phyloP scores from a whole-genome alignment of 1,140 invertebrate species.

The Ladona fulva region DNA sequence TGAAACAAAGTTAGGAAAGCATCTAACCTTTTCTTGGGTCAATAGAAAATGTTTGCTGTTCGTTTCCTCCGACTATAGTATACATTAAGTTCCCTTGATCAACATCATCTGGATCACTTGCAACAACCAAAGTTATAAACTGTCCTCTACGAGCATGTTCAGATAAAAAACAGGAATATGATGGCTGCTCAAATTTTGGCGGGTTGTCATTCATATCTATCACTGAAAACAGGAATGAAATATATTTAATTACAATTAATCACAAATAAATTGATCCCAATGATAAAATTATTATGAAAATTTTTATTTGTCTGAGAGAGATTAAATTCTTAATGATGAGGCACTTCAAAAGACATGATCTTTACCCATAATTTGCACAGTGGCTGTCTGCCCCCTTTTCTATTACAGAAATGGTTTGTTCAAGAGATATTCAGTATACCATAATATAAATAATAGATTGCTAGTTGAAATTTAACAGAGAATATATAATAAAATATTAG shows the following conservation, averaged over 20 bases:
- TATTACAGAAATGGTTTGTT: too few relatives aligned
- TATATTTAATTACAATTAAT: not conserved
- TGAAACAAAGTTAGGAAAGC: not conserved
- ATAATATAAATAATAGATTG: too few relatives aligned
- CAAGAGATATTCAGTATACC: too few relatives aligned
- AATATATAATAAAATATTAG: too few relatives aligned
- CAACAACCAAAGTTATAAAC: conserved; percentile 77
- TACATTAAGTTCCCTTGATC: conserved; percentile 67
- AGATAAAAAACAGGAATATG: conserved; percentile 69
- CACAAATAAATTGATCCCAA: not conserved
- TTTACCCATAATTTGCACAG: too few relatives aligned
- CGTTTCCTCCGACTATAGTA: conserved; percentile 74
- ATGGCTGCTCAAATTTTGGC: conserved; percentile 72
- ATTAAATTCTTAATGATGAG: too few relatives aligned
- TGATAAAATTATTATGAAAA: too few relatives aligned
- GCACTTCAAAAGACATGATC: too few relatives aligned
- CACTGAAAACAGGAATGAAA: conserved; percentile 41
- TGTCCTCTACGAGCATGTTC: conserved; percentile 74
- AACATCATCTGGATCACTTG: conserved; percentile 74
- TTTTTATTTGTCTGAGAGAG: too few relatives aligned
- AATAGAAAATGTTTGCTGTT: conserved; percentile 74
- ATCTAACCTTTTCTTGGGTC: conserved; percentile 50
- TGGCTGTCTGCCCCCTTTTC: too few relatives aligned
- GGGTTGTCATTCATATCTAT: conserved; percentile 81
- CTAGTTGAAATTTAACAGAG: too few relatives aligned